Conservation (phyloP, 2,888 invertebrate genomes). For the Marronus borbonicus region DNA sequence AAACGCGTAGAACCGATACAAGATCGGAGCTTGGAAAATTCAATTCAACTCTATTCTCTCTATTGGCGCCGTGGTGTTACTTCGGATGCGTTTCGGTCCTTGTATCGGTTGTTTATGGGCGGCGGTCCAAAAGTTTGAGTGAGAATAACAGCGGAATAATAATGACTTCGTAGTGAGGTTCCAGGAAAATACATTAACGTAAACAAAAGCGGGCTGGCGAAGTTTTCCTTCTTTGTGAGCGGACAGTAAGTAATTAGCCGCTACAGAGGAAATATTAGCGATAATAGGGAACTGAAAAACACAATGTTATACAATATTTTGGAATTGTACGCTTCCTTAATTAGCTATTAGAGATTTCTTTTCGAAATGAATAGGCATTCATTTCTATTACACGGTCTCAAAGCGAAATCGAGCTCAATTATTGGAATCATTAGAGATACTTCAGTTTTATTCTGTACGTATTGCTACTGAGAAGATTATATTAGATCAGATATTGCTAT, state of each 20-base stretch:
- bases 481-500: too few species aligned
- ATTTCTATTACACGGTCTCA: too few species aligned
- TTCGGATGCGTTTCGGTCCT: background rate
- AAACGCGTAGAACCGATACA: background rate
- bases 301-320: background rate
- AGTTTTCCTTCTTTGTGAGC: background rate
- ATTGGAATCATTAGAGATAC: too few species aligned
- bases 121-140: slow-evolving; percentile 1
- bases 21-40: background rate
- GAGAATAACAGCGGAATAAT: slow-evolving; percentile 11
- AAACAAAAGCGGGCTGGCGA: slow-evolving; percentile 5
- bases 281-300: background rate
- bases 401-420: too few species aligned
- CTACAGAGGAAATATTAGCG: slow-evolving; percentile 8
- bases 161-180: slow-evolving; percentile 6
- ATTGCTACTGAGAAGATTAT: too few species aligned
- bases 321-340: background rate
- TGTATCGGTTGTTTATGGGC: background rate
- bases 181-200: slow-evolving; percentile 30
- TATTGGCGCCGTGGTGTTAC: background rate
- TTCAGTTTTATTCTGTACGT: too few species aligned
- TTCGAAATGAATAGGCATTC: background rate
- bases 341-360: slow-evolving; percentile 1
- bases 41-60: background rate
- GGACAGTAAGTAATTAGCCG: background rate